Percentiles rank a stretch among this genome's conserved stretches.
These are phyloP conservation scores for Danio choprae DNA, from an alignment of 2,797 vertebrate species.

Conservation along the genomic window DNA sequence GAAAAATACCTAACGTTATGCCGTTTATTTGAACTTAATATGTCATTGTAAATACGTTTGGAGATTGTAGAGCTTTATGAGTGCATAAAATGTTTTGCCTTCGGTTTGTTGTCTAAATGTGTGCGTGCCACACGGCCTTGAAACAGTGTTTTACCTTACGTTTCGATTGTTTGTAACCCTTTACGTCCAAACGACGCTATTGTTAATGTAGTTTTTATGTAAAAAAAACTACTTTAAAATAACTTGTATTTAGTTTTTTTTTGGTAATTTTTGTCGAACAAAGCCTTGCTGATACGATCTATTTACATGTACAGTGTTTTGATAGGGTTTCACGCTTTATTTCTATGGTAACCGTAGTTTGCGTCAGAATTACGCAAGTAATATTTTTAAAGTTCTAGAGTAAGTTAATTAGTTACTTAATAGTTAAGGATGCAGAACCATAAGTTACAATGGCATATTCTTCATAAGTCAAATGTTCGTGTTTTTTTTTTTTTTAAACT, in stretches of 20 bases:
- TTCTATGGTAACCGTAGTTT: constrained; percentile 4
- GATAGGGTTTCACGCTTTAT: background rate
- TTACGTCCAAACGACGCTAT: background rate
- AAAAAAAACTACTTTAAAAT: too few species aligned
- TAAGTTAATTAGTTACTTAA: too few species aligned
- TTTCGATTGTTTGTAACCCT: background rate
- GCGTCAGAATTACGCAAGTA: background rate
- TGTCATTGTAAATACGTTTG: too few species aligned
- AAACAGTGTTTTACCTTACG: constrained; percentile 4
- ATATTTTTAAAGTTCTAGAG: too few species aligned
- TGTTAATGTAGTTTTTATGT: background rate
- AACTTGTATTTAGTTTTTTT: background rate
- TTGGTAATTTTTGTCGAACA: background rate
- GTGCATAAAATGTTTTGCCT: background rate
- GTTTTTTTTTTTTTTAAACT: too few species aligned
- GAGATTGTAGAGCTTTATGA: background rate
- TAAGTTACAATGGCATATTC: background rate
- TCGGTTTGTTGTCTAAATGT: constrained; percentile 1
- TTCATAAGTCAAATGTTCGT: background rate
- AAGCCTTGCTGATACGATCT: background rate
- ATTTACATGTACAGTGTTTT: background rate
- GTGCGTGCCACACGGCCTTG: constrained; percentile 8
- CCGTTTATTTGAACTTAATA: background rate
- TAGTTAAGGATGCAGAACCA: background rate
- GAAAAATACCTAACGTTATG: background rate